Evolutionary conservation across 2,888 invertebrate species (phyloP).

Genomic region (Ommatoiulus sabulosus): DNA sequence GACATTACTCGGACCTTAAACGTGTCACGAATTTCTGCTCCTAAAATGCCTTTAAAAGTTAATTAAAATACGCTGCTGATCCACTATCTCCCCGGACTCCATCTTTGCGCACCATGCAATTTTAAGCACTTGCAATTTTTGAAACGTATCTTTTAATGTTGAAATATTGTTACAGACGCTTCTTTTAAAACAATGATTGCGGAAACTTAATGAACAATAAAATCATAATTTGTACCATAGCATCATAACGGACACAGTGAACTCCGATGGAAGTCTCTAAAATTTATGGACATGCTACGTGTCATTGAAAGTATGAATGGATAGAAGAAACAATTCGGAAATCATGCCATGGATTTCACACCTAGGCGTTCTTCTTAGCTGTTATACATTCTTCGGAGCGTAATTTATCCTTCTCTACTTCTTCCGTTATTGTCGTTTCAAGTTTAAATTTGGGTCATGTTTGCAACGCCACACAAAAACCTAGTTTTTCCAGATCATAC

Average conservation of each 20-base stretch:
- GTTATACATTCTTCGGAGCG: not conserved
- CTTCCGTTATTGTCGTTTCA: not conserved
- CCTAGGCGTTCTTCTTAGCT: not conserved
- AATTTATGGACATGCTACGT: not conserved
- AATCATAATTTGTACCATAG: not conserved
- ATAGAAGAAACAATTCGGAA: not conserved
- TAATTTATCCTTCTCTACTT: not conserved
- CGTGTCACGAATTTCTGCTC: too few relatives aligned
- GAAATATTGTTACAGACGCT: too few relatives aligned
- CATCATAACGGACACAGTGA: not conserved
- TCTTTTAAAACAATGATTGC: too few relatives aligned
- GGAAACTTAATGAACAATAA: too few relatives aligned
- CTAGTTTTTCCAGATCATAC: not conserved
- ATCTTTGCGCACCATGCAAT: too few relatives aligned
- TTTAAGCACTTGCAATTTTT: too few relatives aligned
- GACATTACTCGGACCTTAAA: too few relatives aligned
- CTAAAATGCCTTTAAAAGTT: too few relatives aligned
- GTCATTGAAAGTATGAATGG: too few relatives aligned
- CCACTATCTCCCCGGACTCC: too few relatives aligned
- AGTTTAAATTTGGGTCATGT: slow-evolving; percentile 31
- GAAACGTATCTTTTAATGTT: too few relatives aligned
- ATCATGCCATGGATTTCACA: not conserved
- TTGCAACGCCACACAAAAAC: not conserved
- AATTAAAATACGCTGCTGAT: too few relatives aligned
- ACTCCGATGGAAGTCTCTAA: not conserved